Evolutionary conservation across 64 coral and sea anemone genomes (phyloP), one percentile per base, ranked within the genome.

Genomic region (Stylophora pistillata): DNA sequence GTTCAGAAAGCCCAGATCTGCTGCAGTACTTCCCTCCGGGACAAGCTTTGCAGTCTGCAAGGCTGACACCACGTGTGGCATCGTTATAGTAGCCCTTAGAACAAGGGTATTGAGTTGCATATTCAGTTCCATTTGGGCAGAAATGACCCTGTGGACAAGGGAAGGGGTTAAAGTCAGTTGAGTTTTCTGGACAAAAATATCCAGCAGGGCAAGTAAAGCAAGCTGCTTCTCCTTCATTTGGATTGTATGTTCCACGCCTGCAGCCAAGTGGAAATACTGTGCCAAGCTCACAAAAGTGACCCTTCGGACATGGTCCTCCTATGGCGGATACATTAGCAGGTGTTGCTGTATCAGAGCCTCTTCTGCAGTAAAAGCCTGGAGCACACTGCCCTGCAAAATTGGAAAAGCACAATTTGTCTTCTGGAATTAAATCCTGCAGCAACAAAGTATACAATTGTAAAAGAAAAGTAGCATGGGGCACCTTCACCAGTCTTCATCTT

Each of bases 51-150:
- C 97, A 99, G 78, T 95, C 88, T 47, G 81, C 91, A 15, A 95
- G 15, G 58, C 78, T 88, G 33, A 85, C 32, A 69, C 89, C 87
- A 9, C 82, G 87, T 16, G 90, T 95, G 56, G 87, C 86, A 34
- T 92, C 95, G 86, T 99, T 95, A 62, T 91, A 99, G 71, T 95
- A 92, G 25, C 97, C 97, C 72, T 93, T 99, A 15, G 90, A 91
- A 26, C 97, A 99, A 30, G 97, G 97, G 56, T 88, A 95, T 64
- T 99, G 75, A 15, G 94, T 93, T 0, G 74, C 17, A 78, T 84
- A 87, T 23, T 76, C 78, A 17, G 97, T 99, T 13, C 93, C 97
- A 78, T 99, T 99, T 54, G 97, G 97, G 55, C 97, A 99, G 29
- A 93, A 99, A 81, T 99, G 91, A 2, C 97, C 97, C 74, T 88